Base-by-base conservation (phyloP, 2,888 invertebrate genomes). In the Lampropteryx suffumata region DNA sequence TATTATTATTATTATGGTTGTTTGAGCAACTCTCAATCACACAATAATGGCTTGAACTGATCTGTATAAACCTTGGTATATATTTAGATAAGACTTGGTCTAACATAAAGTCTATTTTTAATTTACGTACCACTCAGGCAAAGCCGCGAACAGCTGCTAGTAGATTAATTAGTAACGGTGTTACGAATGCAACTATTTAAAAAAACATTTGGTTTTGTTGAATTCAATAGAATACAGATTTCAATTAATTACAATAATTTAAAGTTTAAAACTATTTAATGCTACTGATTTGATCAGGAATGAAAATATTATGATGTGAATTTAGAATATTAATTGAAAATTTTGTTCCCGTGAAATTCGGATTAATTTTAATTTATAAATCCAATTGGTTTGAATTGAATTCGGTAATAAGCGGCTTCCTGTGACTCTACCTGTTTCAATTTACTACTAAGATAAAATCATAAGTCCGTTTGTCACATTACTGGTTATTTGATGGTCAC, bases 301-400 rank as follows among this genome's bases (percentile, higher is more conserved):
- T 50, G 34, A 45, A 52, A 58, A 57, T 47, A 44, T 47, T 42
- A 40, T 51, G 37, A 35, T 48, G 13, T 47, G 43, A 48, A 50
- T 47, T 46, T 48, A 39, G 47, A 47, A 41, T 50, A 44, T 46
- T 55, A 39, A 51, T 41, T 26, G 33, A 24, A 42, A 33, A 13
- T 37, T 14, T 40, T 12, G 50, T 61, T 53, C 43, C 58, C 56
- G 56, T 61, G 61, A 58, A 61, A 56, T 50, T 56, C 29, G 50
- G 29, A 45, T 45, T 41, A 36, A 32, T 41, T 45, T 45, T 21
- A 35, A 48, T 36, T 49, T 42, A 45, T 36, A 26, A 42, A 29
- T 42, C 37, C 41, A 21, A 46, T 46, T 46, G 41, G 46, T 41
- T 33, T 42, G 27, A 36, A 41, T 30, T 41, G 10, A 36, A 30